Evolutionary conservation across 2,113 vertebrate genomes (phyloP).

Genomic region (Saccopteryx bilineata): DNA sequence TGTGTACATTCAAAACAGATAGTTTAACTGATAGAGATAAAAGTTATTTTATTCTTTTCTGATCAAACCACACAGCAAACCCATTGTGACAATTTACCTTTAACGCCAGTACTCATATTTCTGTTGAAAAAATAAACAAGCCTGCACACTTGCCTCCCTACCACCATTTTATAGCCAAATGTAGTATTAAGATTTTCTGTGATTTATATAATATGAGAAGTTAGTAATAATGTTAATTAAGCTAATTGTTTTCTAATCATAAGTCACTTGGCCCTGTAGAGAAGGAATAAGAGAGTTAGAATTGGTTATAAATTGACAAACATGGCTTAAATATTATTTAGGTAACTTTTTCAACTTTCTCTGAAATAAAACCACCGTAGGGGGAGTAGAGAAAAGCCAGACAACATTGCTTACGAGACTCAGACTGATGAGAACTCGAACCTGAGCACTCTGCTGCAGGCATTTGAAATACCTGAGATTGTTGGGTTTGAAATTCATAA

Average conservation of each 20-base stretch:
- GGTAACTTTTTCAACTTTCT: not conserved
- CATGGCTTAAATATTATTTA: not conserved
- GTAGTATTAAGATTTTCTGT: not conserved
- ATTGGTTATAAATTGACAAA: not conserved
- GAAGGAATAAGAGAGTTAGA: not conserved
- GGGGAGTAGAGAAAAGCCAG: not conserved
- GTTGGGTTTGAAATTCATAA: conserved; percentile 29
- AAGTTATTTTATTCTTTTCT: conserved; percentile 42
- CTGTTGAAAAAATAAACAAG: not conserved
- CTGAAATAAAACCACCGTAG: not conserved
- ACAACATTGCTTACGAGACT: not conserved
- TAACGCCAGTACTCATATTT: not conserved
- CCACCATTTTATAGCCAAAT: conserved; percentile 4
- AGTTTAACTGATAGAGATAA: not conserved
- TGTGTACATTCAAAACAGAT: not conserved
- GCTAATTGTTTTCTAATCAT: not conserved
- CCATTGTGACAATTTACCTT: not conserved
- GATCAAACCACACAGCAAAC: not conserved
- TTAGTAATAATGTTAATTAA: not conserved
- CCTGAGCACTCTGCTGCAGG: not conserved
- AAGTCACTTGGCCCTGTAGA: not conserved
- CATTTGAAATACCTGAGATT: not conserved
- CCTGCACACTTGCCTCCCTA: not conserved
- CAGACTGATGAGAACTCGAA: not conserved
- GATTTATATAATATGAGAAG: not conserved